Conservation (phyloP, 2,113 vertebrate species). For the Heloderma charlesbogerti region DNA sequence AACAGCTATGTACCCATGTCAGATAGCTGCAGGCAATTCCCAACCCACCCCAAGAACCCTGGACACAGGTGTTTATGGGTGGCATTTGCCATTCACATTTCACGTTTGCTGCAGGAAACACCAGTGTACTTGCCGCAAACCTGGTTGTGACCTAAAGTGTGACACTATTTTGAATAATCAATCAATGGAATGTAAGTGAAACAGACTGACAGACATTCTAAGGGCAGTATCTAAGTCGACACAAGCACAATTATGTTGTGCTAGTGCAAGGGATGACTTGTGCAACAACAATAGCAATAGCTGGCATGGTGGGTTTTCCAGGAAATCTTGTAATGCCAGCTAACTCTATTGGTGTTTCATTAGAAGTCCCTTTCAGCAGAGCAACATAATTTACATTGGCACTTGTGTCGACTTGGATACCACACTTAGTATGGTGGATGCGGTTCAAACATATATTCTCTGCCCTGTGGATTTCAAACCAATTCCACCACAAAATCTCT, state of each 20-base stretch:
- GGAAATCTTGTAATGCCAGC: no score
- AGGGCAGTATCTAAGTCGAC: no score
- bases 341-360: no score
- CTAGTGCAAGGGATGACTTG: no score
- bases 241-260: no score
- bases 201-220: background rate
- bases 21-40: background rate
- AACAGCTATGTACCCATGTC: background rate
- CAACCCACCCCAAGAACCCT: no score
- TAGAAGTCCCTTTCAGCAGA: no score
- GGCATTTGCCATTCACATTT: background rate
- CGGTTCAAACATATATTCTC: background rate
- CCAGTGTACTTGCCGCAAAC: background rate
- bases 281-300: no score
- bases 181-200: background rate
- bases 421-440: background rate
- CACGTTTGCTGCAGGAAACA: background rate
- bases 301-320: no score
- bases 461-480: background rate
- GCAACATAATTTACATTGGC: no score
- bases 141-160: background rate
- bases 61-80: background rate
- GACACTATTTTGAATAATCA: background rate
- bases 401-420: no score
- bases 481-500: background rate